Base-by-base conservation (phyloP, 2,797 vertebrate genomes). In the Diceros bicornis region DNA sequence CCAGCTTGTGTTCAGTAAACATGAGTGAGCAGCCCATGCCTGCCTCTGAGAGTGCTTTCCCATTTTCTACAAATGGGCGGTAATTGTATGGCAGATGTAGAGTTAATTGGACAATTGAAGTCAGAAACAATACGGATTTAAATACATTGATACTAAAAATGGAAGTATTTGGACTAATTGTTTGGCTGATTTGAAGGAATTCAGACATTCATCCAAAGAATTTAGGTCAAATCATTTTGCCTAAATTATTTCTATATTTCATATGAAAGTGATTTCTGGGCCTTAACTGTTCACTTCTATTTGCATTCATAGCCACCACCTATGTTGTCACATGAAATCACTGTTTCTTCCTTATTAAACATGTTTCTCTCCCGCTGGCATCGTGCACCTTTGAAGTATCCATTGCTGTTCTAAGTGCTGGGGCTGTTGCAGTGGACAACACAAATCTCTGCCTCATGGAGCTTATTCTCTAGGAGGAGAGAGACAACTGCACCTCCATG, bases 231-330 rank as follows among this genome's bases (percentile, higher is more conserved):
- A 68, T 88, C 20, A 23, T 81, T 61, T 90, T 92, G 12, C 50
- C n/a, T 84, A 74, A 82, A 52, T 85, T 75, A 69, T 83, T 91
- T 89, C 50, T 83, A 29, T 87, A 57, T 94, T 91, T 91, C n/a
- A 81, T 61, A 62, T 79, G 82, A 81, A 81, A 75, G 37, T 88
- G 57, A 82, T 93, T 89, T 75, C 55, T 77, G 44, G 14, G 21
- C 25, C 50, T 61, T 95, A 32, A 55, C 41, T 68, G 20, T 89
- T 79, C 23, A 44, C 29, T 57, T 89, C 72, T 83, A 29, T 77
- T 93, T 84, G 44, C 52, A 25, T 55, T 44, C 47, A 50, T 84
- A 82, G 27, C 32, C 14, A 62, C 57, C 44, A 61, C 47, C 78
- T 84, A 23, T 90, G n/a, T 62, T 91, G 59, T 90, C 71, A 62